Base-by-base conservation (phyloP, 1,140 invertebrate species). In the Aphelinus certus region DNA sequence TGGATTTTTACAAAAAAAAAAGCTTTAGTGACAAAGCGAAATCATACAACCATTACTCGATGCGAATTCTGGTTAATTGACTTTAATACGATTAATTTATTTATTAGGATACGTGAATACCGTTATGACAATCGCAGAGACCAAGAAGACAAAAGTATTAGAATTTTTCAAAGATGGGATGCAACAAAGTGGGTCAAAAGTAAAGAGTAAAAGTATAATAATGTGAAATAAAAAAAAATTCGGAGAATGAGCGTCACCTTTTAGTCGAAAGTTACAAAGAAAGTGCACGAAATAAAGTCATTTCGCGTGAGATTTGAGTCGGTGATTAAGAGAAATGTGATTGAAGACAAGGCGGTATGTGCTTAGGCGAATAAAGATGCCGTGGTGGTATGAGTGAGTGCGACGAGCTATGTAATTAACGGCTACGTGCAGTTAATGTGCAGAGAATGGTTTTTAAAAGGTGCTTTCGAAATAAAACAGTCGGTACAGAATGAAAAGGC, bases 381-480 rank as follows among this genome's bases (percentile, higher is more conserved):
- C n/a, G 26, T 26, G 26, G 26, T 26, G 26, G 26, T 26, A 26
- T 78, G 73, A 68, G 57, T 67, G 65, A 53, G 71, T 78, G 70
- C 73, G 48, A 63, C 55, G 64, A 77, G 62, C 45, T 72, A 75
- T 70, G 49, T 70, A 78, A 78, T 73, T 73, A 73, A 73, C 49
- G 55, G 65, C 61, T 78, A 78, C 73, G 65, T 75, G 65, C 53
- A 9, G 72, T 78, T 78, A 78, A 71, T 65, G 66, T 73, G 67
- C 62, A 48, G 61, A 26, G 66, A 55, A 70, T 73, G 57, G n/a
- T 73, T 53, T 46, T 64, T 45, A 67, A 71, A 69, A 71, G 66
- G 71, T 75, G 76, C 68, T 71, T 71, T 3, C 47, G 60, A 65
- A 42, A 73, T 53, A 75, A 49, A 66, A 72, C 68, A 77, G 73